phyloP scores from a whole-genome alignment of 37 sponge, comb jelly and placozoan species.

The Sycon ciliatum region DNA sequence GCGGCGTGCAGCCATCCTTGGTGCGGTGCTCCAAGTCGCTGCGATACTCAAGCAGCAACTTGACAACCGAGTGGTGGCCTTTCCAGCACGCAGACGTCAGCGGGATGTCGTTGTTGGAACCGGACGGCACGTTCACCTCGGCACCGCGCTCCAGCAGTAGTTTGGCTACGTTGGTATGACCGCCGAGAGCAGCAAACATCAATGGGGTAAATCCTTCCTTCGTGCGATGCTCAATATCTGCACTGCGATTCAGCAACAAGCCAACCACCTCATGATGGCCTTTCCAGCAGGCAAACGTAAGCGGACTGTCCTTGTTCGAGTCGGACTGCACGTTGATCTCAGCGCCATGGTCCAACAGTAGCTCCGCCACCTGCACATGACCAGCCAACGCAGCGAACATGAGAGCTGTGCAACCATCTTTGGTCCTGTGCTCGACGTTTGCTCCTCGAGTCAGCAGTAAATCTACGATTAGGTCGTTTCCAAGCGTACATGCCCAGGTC shows the following conservation, averaged over 20 bases:
- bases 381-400: conserved; percentile 96
- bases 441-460: conserved; percentile 74
- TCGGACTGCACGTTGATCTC: conserved; percentile 87
- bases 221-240: conserved; percentile 92
- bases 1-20: conserved; percentile 96
- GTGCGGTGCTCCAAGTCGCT: conserved; percentile 86
- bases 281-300: conserved; percentile 99
- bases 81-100: conserved; percentile 95
- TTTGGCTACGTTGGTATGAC: conserved; percentile 69
- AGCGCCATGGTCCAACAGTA: conserved; percentile 74
- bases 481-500: conserved; percentile 99
- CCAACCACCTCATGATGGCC: conserved; percentile 94
- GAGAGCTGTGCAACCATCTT: conserved; percentile 95
- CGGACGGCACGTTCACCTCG: conserved; percentile 47
- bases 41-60: conserved; percentile 56
- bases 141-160: conserved; percentile 28
- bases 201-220: conserved; percentile 96
- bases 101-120: conserved; percentile 91
- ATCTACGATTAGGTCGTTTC: conserved; percentile 79
- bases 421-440: conserved; percentile 86
- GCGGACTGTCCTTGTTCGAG: conserved; percentile 93
- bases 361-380: conserved; percentile 72
- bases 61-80: conserved; percentile 54
- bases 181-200: conserved; percentile 97
- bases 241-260: conserved; percentile 69